These are phyloP conservation scores for Ptycholaimellus sp. DNA, from an alignment of 2,888 invertebrate genomes.

Conservation along the genomic window DNA sequence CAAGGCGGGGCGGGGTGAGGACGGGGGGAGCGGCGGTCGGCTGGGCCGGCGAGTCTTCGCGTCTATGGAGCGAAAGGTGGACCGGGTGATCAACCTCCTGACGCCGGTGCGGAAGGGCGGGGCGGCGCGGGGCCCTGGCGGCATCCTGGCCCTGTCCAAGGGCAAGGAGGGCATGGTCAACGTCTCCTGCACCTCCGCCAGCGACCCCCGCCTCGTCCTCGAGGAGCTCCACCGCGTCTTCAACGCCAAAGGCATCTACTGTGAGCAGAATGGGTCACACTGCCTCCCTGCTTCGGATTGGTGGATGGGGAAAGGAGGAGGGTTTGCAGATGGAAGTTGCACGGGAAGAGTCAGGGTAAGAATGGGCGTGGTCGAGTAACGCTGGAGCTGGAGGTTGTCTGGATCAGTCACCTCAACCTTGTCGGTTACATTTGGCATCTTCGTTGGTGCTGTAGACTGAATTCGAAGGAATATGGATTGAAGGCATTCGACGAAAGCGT, in stretches of 20 bases:
- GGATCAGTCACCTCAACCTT: slow-evolving; percentile 27
- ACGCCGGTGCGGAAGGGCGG: slow-evolving; percentile 34
- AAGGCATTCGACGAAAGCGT: slow-evolving; percentile 45
- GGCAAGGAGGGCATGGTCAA: slow-evolving; percentile 47
- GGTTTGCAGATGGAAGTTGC: slow-evolving; percentile 39
- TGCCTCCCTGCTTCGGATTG: neutral
- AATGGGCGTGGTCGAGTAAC: too few species aligned
- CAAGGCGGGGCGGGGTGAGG: too few species aligned
- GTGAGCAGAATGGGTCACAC: slow-evolving; percentile 12
- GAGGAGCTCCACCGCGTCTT: slow-evolving; percentile 39
- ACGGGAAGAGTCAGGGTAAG: slow-evolving; percentile 40
- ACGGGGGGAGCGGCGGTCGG: too few species aligned
- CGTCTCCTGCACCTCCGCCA: slow-evolving; percentile 44
- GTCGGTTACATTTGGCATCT: slow-evolving; percentile 4
- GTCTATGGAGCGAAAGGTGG: slow-evolving; percentile 44
- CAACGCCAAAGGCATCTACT: slow-evolving; percentile 13
- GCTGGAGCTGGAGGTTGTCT: slow-evolving; percentile 44
- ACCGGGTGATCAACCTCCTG: slow-evolving; percentile 42
- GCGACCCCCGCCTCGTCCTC: slow-evolving; percentile 41
- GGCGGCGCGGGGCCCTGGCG: too few species aligned
- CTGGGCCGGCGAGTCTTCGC: too few species aligned
- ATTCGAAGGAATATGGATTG: slow-evolving; percentile 2
- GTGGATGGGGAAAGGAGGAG: too few species aligned
- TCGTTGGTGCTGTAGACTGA: neutral
- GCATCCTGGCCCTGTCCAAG: too few species aligned